A percentile compares a stretch with the other conserved stretches of the same genome.
Evolutionary conservation across 2,113 vertebrate genomes (phyloP).

Genomic region (Grus americana): DNA sequence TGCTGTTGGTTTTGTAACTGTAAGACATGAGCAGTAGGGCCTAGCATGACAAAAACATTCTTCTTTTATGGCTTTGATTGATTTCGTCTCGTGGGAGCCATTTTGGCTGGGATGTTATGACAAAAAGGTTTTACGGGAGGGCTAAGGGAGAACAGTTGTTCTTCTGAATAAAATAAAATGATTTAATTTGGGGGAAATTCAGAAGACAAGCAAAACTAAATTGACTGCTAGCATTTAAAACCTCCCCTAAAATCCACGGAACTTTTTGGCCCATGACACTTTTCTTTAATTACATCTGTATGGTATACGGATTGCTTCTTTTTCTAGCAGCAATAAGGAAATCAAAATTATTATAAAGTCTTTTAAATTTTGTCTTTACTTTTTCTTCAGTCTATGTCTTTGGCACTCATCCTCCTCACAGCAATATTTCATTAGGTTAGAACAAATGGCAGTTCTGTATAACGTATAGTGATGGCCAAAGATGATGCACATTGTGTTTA

Average conservation of each 20-base stretch:
- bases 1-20: not conserved
- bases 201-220: not conserved
- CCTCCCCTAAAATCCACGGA: not conserved
- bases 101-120: not conserved
- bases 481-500: not conserved
- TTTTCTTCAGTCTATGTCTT: not conserved
- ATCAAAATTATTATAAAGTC: not conserved
- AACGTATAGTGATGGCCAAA: not conserved
- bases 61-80: constrained; percentile 19
- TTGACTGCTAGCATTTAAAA: not conserved
- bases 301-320: not conserved
- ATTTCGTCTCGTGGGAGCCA: not conserved
- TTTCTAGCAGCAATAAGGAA: not conserved
- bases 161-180: not conserved
- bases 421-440: not conserved
- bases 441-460: not conserved
- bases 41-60: not conserved
- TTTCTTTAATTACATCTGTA: not conserved
- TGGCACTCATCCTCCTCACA: not conserved
- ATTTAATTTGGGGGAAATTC: not conserved
- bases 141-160: not conserved
- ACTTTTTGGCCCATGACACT: not conserved
- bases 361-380: not conserved
- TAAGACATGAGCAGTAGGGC: not conserved
- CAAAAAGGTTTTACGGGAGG: not conserved